phyloP scores from a whole-genome alignment of 2,888 invertebrate genomes.

The Plutella xylostella region DNA sequence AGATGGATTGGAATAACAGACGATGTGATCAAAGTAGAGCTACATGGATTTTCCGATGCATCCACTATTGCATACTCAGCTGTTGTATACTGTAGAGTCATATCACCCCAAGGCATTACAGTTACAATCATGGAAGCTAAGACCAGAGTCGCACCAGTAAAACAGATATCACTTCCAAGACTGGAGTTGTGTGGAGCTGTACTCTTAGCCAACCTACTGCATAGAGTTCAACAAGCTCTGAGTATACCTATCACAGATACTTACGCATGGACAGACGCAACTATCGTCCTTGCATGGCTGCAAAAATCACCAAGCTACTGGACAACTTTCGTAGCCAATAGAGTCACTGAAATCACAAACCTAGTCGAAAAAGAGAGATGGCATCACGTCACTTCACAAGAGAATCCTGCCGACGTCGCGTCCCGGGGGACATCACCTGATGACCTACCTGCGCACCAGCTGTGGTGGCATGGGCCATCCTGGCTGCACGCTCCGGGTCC shows the following conservation, averaged over 20 bases:
- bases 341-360: neutral
- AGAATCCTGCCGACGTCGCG: neutral
- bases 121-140: neutral
- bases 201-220: neutral
- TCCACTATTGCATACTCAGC: neutral
- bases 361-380: neutral
- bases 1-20: too few relatives aligned
- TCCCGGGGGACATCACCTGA: neutral
- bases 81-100: neutral
- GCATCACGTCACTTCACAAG: neutral
- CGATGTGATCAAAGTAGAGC: too few relatives aligned
- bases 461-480: neutral
- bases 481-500: neutral
- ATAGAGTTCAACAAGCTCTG: too few relatives aligned
- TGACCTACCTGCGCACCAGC: neutral
- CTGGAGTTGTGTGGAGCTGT: too few relatives aligned
- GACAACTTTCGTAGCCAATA: neutral
- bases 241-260: too few relatives aligned
- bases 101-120: neutral
- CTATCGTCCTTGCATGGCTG: neutral
- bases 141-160: neutral
- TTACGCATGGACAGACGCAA: neutral
- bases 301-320: neutral
- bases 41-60: too few relatives aligned
- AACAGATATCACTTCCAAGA: neutral